Base-by-base conservation (phyloP, 2,797 vertebrate species). In the Rhodeus uyekii region DNA sequence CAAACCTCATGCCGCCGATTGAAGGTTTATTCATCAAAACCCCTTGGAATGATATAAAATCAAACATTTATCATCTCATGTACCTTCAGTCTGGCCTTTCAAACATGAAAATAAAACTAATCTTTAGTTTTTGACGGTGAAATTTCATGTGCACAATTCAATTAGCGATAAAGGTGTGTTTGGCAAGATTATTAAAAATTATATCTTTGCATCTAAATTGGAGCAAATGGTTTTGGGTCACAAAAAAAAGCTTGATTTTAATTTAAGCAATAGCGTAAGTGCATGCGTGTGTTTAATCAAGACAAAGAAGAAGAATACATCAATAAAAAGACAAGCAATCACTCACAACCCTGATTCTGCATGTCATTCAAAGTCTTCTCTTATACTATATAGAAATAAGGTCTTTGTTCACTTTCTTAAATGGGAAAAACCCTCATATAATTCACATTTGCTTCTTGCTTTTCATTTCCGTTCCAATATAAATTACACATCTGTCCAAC, bases 1-100 rank as follows among this genome's bases (percentile, higher is more conserved):
- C n/a, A 39, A 24, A 60, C 13, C 61, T 16, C 12, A 29, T 16
- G 36, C 46, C 14, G 22, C 16, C 42, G 64, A 29, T 55, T 29
- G 18, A 22, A n/a, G 46, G 7, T 22, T 16, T 42, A 68, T 32
- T 32, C 9, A 29, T 10, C 13, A 13, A 74, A 34, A 55, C 32
- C 14, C 22, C 12, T 24, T 29, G 77, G 77, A 79, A 79, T 79
- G 64, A 68, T 79, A 27, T 55, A 16, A 50, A 68, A 68, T 55
- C 1, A 53, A 50, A 39, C n/a, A 8, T 36, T 36, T 36, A 8
- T 27, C 38, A 64, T 39, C 24, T 34, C 39, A 61, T 16, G 18
- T n/a, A 48, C 5, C 42, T 36, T 24, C 27, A 64, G 42, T 36
- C 12, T n/a, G 22, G 58, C 19, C 39, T 58, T 38, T 29, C 2